Base-by-base conservation (phyloP, 2,113 vertebrate genomes). In the Ploceus nigricollis region DNA sequence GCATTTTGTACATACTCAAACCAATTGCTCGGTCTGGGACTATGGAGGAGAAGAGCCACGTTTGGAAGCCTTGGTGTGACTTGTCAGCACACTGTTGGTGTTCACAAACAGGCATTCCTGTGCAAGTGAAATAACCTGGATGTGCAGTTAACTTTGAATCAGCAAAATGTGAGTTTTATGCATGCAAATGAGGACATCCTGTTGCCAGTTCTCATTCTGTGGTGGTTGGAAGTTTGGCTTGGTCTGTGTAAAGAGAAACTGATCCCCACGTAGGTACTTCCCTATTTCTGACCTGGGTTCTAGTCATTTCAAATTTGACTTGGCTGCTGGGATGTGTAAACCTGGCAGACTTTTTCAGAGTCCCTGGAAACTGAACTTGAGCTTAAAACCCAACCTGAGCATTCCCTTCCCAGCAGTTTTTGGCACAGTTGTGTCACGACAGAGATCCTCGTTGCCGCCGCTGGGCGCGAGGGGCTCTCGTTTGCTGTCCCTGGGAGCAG, bases 1-100 rank as follows among this genome's bases (percentile, higher is more conserved):
- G 82, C 83, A 48, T 96, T 92, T 56, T 97, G 96, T 96, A 96
- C 33, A 96, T 96, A 95, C 76, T 94, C 85, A n/a, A 88, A 72
- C 48, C 69, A 40, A 35, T 77, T 42, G 84, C 79, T 95, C 64
- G 2, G 60, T 89, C 90, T 92, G 94, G 92, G 95, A 91, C 81
- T 65, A 8, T 14, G 7, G 91, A 61, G 31, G 86, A 94, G 93
- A 69, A 69, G 91, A 64, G 14, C 9, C 28, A 13, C 58, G 4
- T 53, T 48, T 2, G 75, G 51, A 63, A 68, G 11, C 10, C 89
- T 71, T 14, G 63, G 40, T 75, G 75, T 94, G 91, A 51, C 76
- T 16, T 22, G 85, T 42, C 86, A 23, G 80, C 93, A 56, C 71
- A 13, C 89, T 51, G 72, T 8, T 85, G 28, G 70, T 53, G 78